phyloP scores from a whole-genome alignment of 2,113 vertebrate genomes.

The Prionailurus bengalensis region DNA sequence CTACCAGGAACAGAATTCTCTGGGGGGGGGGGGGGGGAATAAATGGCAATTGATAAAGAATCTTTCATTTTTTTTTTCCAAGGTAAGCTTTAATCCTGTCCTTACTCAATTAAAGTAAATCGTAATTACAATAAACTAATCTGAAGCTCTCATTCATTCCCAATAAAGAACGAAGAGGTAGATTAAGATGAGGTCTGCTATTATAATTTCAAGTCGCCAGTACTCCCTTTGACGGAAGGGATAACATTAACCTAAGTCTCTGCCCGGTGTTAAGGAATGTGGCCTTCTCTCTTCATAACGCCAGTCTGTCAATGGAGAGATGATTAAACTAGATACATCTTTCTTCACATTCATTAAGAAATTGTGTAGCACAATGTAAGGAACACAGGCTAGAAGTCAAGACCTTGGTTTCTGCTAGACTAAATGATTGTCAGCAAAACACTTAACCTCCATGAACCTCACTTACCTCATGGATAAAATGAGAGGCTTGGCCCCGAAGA shows the following conservation, averaged over 20 bases:
- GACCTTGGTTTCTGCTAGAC: constrained; percentile 30
- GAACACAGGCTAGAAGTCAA: not conserved
- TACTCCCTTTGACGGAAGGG: not conserved
- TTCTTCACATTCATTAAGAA: constrained; percentile 43
- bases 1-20: constrained; percentile 38
- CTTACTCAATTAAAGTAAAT: constrained; percentile 68
- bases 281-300: not conserved
- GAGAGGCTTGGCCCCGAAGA: not conserved
- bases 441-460: constrained; percentile 38
- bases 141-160: constrained; percentile 47
- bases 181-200: not conserved
- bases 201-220: constrained; percentile 46
- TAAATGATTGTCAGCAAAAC: constrained; percentile 54
- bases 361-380: not conserved
- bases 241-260: constrained; percentile 8
- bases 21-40: not conserved
- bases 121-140: constrained; percentile 71
- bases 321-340: not conserved
- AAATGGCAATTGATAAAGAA: constrained; percentile 11
- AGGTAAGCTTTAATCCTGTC: constrained; percentile 73
- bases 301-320: constrained; percentile 1
- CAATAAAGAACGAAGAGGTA: not conserved
- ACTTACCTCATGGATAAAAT: not conserved
- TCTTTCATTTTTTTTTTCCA: not conserved
- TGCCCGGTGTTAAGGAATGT: not conserved